These are phyloP conservation scores for Thecophora atra DNA, from an alignment of 2,888 invertebrate genomes.

Conservation along the genomic window DNA sequence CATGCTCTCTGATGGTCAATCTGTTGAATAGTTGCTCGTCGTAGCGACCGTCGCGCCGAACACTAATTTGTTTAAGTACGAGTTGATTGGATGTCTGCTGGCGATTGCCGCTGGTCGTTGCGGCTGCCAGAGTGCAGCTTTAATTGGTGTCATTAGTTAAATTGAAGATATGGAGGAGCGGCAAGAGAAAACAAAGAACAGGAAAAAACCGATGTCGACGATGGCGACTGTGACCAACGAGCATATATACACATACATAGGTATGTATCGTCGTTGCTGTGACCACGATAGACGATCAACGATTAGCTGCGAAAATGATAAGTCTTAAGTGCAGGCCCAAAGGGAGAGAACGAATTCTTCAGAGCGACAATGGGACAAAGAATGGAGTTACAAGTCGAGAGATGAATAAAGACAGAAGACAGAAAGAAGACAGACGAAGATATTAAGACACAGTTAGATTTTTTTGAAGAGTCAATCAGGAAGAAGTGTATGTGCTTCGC, in stretches of 20 bases:
- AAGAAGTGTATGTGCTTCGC: neutral
- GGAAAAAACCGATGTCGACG: neutral
- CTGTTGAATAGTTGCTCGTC: neutral
- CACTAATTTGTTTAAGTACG: slow-evolving; percentile 12
- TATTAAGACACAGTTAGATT: neutral
- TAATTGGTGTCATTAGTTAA: slow-evolving; percentile 28
- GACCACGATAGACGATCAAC: too few relatives aligned
- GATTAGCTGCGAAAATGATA: neutral
- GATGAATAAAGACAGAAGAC: too few relatives aligned
- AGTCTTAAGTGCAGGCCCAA: too few relatives aligned
- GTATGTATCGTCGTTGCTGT: too few relatives aligned
- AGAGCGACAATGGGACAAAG: neutral
- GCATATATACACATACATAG: too few relatives aligned
- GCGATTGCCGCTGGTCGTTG: neutral
- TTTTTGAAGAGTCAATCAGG: neutral
- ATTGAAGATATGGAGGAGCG: neutral
- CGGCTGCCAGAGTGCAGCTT: slow-evolving; percentile 4
- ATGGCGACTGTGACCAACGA: neutral
- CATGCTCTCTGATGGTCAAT: neutral
- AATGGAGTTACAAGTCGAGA: neutral
- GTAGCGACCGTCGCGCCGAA: neutral
- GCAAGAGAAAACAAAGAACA: neutral
- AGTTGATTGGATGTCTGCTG: slow-evolving; percentile 9
- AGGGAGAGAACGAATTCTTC: neutral
- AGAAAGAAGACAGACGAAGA: neutral